phyloP scores from a whole-genome alignment of 2,797 vertebrate genomes.

The Meriones psammophilus region DNA sequence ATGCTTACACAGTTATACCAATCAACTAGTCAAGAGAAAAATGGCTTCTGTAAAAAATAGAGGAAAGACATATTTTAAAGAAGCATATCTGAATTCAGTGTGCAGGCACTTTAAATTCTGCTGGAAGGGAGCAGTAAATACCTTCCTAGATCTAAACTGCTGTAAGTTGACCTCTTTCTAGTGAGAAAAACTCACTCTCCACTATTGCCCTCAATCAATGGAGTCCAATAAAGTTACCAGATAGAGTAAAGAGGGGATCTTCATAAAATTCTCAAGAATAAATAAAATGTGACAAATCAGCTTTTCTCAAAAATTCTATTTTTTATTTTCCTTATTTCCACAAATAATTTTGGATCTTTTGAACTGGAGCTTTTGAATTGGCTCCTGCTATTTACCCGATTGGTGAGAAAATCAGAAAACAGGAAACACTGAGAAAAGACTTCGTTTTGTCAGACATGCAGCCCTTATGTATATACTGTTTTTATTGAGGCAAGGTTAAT shows the following conservation, averaged over 20 bases:
- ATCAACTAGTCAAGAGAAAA: conserved; percentile 30
- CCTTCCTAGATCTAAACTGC: background rate
- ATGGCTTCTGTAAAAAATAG: background rate
- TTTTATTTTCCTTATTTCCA: background rate
- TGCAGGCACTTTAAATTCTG: conserved; percentile 28
- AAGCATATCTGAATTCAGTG: conserved; percentile 49
- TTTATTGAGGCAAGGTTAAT: too few relatives aligned
- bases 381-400: background rate
- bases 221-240: background rate
- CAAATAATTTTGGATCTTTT: background rate
- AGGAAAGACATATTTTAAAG: conserved; percentile 43
- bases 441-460: background rate
- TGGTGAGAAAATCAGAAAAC: background rate
- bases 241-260: background rate
- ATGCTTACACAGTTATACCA: conserved; percentile 24
- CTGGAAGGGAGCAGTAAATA: conserved; percentile 17
- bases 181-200: background rate
- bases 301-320: background rate
- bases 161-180: background rate
- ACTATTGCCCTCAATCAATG: background rate
- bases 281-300: background rate
- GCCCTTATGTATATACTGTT: background rate
- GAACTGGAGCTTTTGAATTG: background rate
- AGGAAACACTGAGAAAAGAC: background rate
- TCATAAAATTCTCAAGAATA: conserved; percentile 19